A percentile compares a stretch with the other conserved stretches of the same genome.
Evolutionary conservation across 2,888 invertebrate genomes (phyloP).

Genomic region (Archips xylosteana): DNA sequence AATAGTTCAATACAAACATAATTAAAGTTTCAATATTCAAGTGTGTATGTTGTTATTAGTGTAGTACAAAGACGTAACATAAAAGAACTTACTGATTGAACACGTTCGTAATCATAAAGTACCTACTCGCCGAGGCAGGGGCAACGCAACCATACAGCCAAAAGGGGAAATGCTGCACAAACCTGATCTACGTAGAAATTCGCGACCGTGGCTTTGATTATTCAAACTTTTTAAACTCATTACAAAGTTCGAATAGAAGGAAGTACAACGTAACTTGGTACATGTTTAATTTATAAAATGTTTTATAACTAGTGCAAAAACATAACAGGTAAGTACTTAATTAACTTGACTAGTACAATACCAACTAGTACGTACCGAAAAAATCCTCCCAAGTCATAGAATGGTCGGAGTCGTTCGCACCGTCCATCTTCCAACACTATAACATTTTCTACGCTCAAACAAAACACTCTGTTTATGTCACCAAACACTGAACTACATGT

Average conservation of each 20-base stretch:
- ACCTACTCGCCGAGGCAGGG: conserved; percentile 46
- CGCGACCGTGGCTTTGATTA: conserved; percentile 41
- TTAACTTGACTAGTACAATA: too few species aligned
- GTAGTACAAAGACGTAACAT: conserved; percentile 22
- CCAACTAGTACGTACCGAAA: conserved; percentile 84
- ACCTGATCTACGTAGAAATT: conserved; percentile 69
- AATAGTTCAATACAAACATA: background rate
- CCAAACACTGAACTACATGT: conserved; percentile 54
- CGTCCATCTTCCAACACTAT: conserved; percentile 78
- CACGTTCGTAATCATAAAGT: conserved; percentile 53
- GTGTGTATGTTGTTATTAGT: background rate
- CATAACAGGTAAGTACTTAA: background rate
- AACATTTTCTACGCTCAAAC: conserved; percentile 57
- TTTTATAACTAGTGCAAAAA: background rate
- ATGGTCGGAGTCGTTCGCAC: conserved; percentile 87
- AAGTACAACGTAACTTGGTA: background rate
- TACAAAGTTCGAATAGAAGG: background rate
- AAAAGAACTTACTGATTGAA: conserved; percentile 57
- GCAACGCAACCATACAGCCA: conserved; percentile 57
- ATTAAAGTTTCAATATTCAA: background rate
- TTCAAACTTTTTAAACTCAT: conserved; percentile 31
- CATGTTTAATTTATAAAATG: background rate
- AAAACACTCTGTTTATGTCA: conserved; percentile 57
- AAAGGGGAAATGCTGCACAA: conserved; percentile 72
- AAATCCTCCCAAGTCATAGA: conserved; percentile 91